Evolutionary conservation across 1,140 invertebrate genomes (phyloP).

Genomic region (Brachionus calyciflorus): DNA sequence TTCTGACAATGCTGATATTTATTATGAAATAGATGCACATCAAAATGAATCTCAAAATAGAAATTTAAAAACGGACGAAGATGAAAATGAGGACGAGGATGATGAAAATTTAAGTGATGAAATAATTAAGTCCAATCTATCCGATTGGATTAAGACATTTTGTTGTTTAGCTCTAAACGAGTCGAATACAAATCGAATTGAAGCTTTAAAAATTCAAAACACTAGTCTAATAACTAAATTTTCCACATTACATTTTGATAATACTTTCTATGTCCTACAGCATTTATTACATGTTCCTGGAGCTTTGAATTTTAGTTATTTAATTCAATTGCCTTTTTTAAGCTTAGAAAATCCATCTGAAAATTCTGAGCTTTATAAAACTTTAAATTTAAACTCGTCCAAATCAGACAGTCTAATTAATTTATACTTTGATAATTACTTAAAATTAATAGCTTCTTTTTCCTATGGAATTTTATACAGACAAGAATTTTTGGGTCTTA

Average conservation of each 20-base stretch:
- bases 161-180: background rate
- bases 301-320: conserved; percentile 26
- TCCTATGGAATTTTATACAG: conserved; percentile 30
- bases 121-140: background rate
- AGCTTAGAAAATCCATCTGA: background rate
- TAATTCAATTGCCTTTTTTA: conserved; percentile 43
- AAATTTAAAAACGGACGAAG: background rate
- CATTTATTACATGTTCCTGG: background rate
- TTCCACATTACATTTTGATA: conserved; percentile 40
- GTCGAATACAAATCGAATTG: background rate
- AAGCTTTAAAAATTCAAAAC: background rate
- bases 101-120: conserved; percentile 1
- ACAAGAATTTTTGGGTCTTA: conserved; percentile 30
- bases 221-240: background rate
- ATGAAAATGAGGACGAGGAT: background rate
- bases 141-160: conserved; percentile 9
- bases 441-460: conserved; percentile 42
- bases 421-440: conserved; percentile 39
- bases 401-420: conserved; percentile 36
- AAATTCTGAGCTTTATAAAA: conserved; percentile 18
- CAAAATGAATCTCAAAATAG: background rate
- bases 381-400: conserved; percentile 4
- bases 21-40: conserved; percentile 31
- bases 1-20: background rate
- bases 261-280: conserved; percentile 33